Conservation (phyloP, 2,113 vertebrate genomes). For the Zosterops japonicus region DNA sequence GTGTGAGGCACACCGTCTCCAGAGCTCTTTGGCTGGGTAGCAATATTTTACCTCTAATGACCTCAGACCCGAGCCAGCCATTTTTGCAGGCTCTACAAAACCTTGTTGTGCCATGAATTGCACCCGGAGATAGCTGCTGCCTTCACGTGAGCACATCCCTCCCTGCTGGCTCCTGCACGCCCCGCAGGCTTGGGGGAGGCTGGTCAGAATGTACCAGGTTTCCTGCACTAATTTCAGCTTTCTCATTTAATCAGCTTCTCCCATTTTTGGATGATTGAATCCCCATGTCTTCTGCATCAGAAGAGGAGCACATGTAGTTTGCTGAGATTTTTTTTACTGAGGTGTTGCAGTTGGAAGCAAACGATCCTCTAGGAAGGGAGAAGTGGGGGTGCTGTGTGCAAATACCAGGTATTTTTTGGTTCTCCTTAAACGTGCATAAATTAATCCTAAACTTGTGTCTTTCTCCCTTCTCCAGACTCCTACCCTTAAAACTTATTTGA, state of each 20-base stretch:
- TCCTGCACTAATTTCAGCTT: neutral
- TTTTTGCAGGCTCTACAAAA: slow-evolving; percentile 32
- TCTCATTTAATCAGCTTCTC: neutral
- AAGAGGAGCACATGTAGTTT: neutral
- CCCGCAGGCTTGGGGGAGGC: neutral
- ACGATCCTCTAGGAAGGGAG: neutral
- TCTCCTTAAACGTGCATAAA: neutral
- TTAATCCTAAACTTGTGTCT: neutral
- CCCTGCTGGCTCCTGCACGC: accelerated
- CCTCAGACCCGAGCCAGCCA: slow-evolving; percentile 18
- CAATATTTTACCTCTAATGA: slow-evolving; percentile 67
- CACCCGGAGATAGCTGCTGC: neutral
- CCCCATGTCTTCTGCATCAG: neutral
- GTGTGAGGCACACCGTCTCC: neutral
- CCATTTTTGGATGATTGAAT: neutral
- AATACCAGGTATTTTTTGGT: neutral
- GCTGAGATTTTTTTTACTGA: neutral
- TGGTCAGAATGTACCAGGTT: neutral
- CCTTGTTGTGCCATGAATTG: neutral
- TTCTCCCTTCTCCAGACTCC: neutral
- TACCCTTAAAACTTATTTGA: neutral
- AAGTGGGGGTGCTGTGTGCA: neutral
- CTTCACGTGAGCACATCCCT: neutral
- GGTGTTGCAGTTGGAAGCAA: neutral
- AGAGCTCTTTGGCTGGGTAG: slow-evolving; percentile 37